These are phyloP conservation scores for Gymnoscopelus microlampas DNA, from an alignment of 2,797 vertebrate species.

Conservation along the genomic window DNA sequence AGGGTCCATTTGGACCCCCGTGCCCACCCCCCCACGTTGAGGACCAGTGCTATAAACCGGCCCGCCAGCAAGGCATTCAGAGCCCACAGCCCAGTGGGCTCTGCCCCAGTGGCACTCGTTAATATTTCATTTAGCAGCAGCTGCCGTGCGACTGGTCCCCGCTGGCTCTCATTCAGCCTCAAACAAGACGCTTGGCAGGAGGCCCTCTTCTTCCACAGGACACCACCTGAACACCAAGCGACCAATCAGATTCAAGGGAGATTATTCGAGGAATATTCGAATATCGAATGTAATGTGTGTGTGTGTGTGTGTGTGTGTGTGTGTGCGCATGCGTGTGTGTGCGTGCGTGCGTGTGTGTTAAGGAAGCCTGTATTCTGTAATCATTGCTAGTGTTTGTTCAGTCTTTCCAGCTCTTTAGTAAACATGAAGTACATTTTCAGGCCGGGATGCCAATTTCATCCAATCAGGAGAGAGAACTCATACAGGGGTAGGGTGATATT, in stretches of 20 bases:
- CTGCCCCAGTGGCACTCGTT: constrained; percentile 2
- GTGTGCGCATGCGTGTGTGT: constrained; percentile 1
- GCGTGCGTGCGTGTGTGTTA: background rate
- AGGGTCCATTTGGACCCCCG: no score
- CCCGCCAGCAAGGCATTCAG: background rate
- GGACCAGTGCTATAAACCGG: background rate
- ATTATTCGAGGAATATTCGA: constrained; percentile 8
- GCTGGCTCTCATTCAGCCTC: constrained; percentile 2
- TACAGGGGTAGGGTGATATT: no score
- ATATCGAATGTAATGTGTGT: constrained; percentile 12
- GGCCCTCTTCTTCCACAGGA: background rate
- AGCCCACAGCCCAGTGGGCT: background rate
- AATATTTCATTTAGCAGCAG: constrained; percentile 20
- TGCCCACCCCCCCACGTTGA: no score
- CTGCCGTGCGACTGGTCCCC: background rate
- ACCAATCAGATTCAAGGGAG: background rate
- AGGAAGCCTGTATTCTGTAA: no score
- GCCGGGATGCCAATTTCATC: no score
- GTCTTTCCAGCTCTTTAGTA: no score
- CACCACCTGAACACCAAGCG: background rate
- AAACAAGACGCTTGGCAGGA: background rate
- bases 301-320: constrained; percentile 19
- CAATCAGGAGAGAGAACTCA: no score
- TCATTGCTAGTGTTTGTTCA: no score
- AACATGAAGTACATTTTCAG: no score